A percentile compares a stretch with the other conserved stretches of the same genome.
Conservation (phyloP, 2,888 invertebrate genomes). For the Helicoverpa assulta region DNA sequence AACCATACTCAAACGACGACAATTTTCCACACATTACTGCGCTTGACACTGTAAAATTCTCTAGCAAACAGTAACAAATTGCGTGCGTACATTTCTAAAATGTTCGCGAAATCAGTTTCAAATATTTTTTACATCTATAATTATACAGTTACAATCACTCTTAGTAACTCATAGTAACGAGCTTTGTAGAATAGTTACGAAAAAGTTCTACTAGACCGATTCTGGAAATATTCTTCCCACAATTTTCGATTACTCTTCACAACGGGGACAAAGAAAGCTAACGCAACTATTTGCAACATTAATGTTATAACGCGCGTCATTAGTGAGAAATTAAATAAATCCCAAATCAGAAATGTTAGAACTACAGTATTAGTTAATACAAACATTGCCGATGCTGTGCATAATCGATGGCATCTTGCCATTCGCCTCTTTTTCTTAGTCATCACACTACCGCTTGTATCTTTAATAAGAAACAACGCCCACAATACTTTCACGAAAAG, state of each 20-base stretch:
- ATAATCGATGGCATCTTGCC: slow-evolving; percentile 20
- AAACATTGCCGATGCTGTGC: slow-evolving; percentile 30
- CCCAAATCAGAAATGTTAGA: slow-evolving; percentile 11
- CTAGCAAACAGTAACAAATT: no score
- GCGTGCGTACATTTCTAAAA: no score
- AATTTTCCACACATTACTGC: no score
- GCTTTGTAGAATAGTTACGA: no score
- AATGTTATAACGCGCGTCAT: not conserved
- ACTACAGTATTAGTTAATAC: slow-evolving; percentile 23
- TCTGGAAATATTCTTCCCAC: slow-evolving; percentile 20
- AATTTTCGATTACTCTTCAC: slow-evolving; percentile 16
- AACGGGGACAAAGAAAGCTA: slow-evolving; percentile 4
- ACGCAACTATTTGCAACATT: not conserved
- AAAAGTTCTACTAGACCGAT: not conserved
- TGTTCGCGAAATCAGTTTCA: no score
- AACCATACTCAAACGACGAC: no score
- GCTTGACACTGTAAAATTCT: no score
- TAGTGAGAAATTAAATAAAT: not conserved
- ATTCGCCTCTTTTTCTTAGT: not conserved
- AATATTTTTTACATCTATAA: no score
- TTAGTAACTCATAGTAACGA: no score
- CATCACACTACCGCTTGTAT: not conserved
- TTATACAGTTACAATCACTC: no score
- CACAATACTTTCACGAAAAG: slow-evolving; percentile 21
- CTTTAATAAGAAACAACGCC: slow-evolving; percentile 9